Conservation (phyloP, 30 jellyfish, hydroid and myxozoan species). For the Aurelia aurita complex sp. Pacific region DNA sequence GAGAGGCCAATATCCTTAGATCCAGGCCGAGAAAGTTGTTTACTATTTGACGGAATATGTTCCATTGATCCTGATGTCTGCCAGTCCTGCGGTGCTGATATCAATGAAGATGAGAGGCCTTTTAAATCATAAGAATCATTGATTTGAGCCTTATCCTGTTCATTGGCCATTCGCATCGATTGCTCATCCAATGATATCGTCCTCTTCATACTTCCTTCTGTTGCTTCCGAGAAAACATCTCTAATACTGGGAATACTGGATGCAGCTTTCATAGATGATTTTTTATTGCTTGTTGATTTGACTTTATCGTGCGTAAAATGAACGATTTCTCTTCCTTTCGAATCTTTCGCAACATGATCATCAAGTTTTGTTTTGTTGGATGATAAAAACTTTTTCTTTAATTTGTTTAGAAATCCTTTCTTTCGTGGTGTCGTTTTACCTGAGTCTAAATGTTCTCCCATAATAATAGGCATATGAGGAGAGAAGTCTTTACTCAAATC, state of each 20-base stretch:
- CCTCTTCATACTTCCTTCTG: slow-evolving; percentile 37
- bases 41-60: not conserved
- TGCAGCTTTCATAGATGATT: slow-evolving; percentile 12
- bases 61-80: slow-evolving; percentile 16
- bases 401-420: slow-evolving; percentile 55
- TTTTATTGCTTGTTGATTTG: slow-evolving; percentile 11
- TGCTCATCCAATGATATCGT: slow-evolving; percentile 67
- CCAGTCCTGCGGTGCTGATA: slow-evolving; percentile 31
- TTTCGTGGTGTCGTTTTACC: slow-evolving; percentile 31
- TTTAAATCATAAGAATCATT: not conserved
- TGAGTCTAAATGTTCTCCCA: slow-evolving; percentile 55
- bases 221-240: slow-evolving; percentile 7
- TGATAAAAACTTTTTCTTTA: slow-evolving; percentile 38
- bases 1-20: slow-evolving; percentile 37
- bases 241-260: slow-evolving; percentile 39
- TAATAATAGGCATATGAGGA: slow-evolving; percentile 57
- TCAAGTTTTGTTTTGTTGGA: slow-evolving; percentile 50
- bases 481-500: slow-evolving; percentile 54
- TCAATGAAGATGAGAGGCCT: slow-evolving; percentile 9
- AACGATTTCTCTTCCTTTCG: slow-evolving; percentile 67
- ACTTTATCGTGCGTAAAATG: slow-evolving; percentile 64
- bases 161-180: slow-evolving; percentile 45
- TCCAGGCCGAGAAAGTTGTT: not conserved
- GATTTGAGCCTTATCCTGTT: not conserved
- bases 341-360: slow-evolving; percentile 32